These are phyloP conservation scores for Calephelis virginiensis DNA, from an alignment of 1,140 invertebrate species.

Conservation along the genomic window DNA sequence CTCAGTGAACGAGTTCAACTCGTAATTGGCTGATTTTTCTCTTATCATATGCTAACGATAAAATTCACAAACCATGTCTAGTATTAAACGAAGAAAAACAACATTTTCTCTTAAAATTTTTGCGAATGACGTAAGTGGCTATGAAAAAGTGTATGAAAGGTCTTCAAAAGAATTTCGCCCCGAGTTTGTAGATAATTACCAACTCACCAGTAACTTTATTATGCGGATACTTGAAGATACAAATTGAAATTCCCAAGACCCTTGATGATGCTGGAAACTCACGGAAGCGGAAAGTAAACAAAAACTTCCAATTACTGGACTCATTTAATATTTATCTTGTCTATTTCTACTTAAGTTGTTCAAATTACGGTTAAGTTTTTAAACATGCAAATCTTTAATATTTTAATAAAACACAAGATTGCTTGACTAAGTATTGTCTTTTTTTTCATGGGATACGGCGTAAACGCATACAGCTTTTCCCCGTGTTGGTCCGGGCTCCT, in stretches of 20 bases:
- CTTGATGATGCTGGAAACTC: slow-evolving; percentile 2
- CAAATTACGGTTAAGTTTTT: not conserved
- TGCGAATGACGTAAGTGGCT: not conserved
- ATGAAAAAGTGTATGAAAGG: slow-evolving; percentile 6
- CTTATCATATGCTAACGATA: no score
- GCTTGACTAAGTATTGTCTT: no score
- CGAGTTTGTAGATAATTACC: slow-evolving; percentile 5
- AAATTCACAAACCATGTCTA: not conserved
- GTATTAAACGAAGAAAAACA: not conserved
- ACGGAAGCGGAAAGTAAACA: slow-evolving; percentile 6
- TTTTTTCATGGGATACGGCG: no score
- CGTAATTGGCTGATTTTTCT: no score
- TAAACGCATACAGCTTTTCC: no score
- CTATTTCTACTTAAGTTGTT: not conserved
- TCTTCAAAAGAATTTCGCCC: slow-evolving; percentile 9
- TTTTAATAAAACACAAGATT: no score
- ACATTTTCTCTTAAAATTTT: not conserved
- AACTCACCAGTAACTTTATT: slow-evolving; percentile 13
- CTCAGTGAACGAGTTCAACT: no score
- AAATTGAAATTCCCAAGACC: slow-evolving; percentile 10
- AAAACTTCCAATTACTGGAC: slow-evolving; percentile 6
- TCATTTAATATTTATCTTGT: slow-evolving; percentile 3
- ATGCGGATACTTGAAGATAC: slow-evolving; percentile 13
- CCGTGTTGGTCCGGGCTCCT: no score
- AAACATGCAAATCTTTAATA: no score